Evolutionary conservation across 2,797 vertebrate genomes (phyloP).

Genomic region (Pogoniulus pusillus): DNA sequence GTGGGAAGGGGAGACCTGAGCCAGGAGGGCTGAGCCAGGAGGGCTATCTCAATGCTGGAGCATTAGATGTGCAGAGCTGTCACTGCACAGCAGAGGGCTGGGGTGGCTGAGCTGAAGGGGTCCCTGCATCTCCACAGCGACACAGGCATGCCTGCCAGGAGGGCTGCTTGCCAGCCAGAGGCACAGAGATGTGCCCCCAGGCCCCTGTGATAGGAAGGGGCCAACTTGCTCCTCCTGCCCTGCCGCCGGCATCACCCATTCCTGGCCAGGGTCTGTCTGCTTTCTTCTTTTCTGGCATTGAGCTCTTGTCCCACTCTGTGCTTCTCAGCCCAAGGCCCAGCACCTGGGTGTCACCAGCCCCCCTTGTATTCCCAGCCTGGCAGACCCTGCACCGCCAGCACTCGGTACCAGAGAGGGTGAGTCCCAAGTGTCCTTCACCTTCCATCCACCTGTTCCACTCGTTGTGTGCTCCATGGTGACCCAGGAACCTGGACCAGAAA

Average conservation of each 20-base stretch:
- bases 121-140: not conserved
- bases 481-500: not conserved
- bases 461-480: not conserved
- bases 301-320: not conserved
- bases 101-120: not conserved
- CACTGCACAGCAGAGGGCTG: not conserved
- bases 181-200: not conserved
- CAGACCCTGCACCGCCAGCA: not conserved
- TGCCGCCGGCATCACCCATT: not conserved
- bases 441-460: not conserved
- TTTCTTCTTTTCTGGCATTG: not conserved
- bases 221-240: not conserved
- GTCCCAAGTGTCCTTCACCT: conserved; percentile 1
- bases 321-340: not conserved
- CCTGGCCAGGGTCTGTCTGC: not conserved
- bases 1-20: not conserved
- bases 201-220: not conserved
- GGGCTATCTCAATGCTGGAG: not conserved
- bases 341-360: not conserved
- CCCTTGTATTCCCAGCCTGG: not conserved
- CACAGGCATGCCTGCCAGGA: too few relatives aligned
- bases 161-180: not conserved
- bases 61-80: not conserved
- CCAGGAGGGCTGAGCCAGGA: too few relatives aligned
- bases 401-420: not conserved